Evolutionary conservation across 2,797 vertebrate genomes (phyloP), one percentile per base, ranked within the genome.

Genomic region (Dendrocincla tyrannina): DNA sequence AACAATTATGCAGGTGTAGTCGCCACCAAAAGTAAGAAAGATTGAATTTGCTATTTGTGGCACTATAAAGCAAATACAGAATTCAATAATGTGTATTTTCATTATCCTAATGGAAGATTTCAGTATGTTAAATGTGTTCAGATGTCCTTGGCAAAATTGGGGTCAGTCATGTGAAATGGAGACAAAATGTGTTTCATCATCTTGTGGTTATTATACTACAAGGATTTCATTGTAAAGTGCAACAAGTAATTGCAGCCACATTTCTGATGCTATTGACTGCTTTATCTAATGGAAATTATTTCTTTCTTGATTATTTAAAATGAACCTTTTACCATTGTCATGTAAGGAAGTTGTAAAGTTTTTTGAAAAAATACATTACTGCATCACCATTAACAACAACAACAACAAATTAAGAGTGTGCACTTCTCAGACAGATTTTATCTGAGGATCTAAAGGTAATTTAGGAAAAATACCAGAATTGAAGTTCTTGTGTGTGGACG

Each of bases 191-290:
- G 80, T 95, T 96, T 50, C 91, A 91, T 86, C 85, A 64, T 78
- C 85, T 96, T 90, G 89, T 88, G 91, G 91, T 96, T 96, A 96
- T 96, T 96, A 87, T 47, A 85, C 95, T 93, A 96, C 95, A 95
- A 96, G 93, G 94, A 91, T 96, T 97, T 94, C 89, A 85, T 90
- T 97, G 96, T 96, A 91, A 87, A 91, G 85, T 82, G 94, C 96
- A 97, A 96, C 95, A 96, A 94, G 95, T 96, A 97, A 97, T 97
- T 95, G 94, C 83, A 94, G 58, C 88, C 90, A 93, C 35, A 27
- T 95, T 94, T 83, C 90, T 79, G 77, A 87, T 76, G 41, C 67
- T 96, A 88, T 96, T 90, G 83, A 73, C 93, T 97, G 50, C 89
- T 95, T 95, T 83, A 92, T 94, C 93, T 96, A 91, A 96, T 87